Base-by-base conservation (phyloP, 2,888 invertebrate genomes). In the Heliconius erato region DNA sequence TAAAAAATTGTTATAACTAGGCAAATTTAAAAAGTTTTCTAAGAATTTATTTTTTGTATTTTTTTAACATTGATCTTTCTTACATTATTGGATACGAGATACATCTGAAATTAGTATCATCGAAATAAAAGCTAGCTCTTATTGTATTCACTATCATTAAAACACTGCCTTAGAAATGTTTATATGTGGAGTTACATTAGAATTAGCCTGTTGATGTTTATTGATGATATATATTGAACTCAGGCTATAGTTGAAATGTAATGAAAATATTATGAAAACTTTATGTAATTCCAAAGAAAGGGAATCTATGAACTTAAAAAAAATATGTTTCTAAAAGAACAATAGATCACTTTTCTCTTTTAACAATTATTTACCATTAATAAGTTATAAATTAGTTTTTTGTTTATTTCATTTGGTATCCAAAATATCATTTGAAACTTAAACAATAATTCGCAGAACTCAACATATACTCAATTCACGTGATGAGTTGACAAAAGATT, bases 121-220 rank as follows among this genome's bases (percentile, higher is more conserved):
- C 49, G 49, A 54, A 54, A 63, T 40, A 76, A 76, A 54, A 35
- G 79, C 40, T 69, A 65, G 40, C 32, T 81, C 23, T 83, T 80
- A 82, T 80, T 81, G 81, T 74, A 78, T 44, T 74, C 81, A 80
- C 71, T 82, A 65, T 59, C 9, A 59, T 67, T 35, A 80, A 86
- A 88, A 89, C 89, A 91, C 91, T 92, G 92, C 92, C 93, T 92
- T 92, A 92, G 90, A 74, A 84, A 85, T 84, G 88, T 86, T 86
- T 90, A 87, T 89, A 86, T 88, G 83, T 80, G 81, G 82, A 69
- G 84, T 86, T 84, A 84, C 82, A 85, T 86, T 90, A 91, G 90
- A 83, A 74, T 87, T 89, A 90, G 88, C 87, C 86, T 89, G 90
- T 91, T 91, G 89, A 89, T 89, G 89, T 90, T 89, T 85, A 86